Base-by-base conservation (phyloP, 1,140 invertebrate genomes). In the Ostrea denselamellosa region DNA sequence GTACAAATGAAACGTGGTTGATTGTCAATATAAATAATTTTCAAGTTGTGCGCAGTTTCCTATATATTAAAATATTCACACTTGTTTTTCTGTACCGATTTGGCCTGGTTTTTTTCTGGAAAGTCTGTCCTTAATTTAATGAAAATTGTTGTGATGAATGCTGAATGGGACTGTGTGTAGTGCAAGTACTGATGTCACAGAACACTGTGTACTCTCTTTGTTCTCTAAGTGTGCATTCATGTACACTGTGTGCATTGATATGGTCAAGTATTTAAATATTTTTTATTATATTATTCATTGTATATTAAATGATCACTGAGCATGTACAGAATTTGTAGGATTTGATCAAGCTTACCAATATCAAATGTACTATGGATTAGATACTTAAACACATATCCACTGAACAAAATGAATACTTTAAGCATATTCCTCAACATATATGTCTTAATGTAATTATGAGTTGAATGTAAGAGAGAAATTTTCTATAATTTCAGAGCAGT, bases 21-120 rank as follows among this genome's bases (percentile, higher is more conserved):
- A 71, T 71, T 71, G 68, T 71, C 68, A 71, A 71, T 71, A 71
- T 71, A 71, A 71, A 71, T 71, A 71, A 71, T 71, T 25, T 71
- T 71, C 25, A 71, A 71, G 68, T 71, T 71, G 22, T 71, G 68
- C 68, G 68, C 68, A 71, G 68, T 71, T 62, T 71, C 68, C 25
- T 28, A 34, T 14, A 71, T 44, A 44, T 71, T 34, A 71, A 71
- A n/a, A 71, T 71, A 71, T 71, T 71, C 68, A 17, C 12, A 25
- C 68, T 12, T 71, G 68, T 71, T 71, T 71, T 14, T 71, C 28
- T 71, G 68, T 71, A 28, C 28, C 28, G 9, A 28, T 34, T 71
- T 71, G 28, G 22, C 68, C 68, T 71, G 1, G 34, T 34, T 71
- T 8, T 71, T 71, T 71, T 71, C 9, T 71, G 0, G n/a, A 25